Percentiles rank a stretch among this genome's conserved stretches.
Evolutionary conservation across 2,888 invertebrate genomes (phyloP).

Genomic region (Ischnus inquisitorius): DNA sequence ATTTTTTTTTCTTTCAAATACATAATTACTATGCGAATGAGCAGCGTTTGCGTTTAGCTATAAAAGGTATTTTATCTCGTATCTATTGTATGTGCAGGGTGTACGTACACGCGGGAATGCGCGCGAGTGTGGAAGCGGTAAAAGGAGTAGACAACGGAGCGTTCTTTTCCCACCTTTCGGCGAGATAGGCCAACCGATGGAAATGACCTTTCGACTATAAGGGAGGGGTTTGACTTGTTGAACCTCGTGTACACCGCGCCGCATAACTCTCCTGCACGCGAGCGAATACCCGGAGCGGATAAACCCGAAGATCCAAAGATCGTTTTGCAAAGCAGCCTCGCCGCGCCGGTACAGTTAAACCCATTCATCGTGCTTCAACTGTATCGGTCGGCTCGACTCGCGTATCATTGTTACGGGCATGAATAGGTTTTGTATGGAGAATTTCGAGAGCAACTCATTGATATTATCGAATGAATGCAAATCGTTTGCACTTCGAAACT

Average conservation of each 20-base stretch:
- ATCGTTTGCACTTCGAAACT: too few species aligned
- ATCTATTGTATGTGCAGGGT: slow-evolving; percentile 33
- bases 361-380: slow-evolving; percentile 30
- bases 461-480: too few species aligned
- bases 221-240: slow-evolving; percentile 67
- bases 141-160: slow-evolving; percentile 32
- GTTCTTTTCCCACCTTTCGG: slow-evolving; percentile 62
- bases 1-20: slow-evolving; percentile 3
- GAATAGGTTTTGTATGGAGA: too few species aligned
- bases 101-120: slow-evolving; percentile 12
- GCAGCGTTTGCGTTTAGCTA: slow-evolving; percentile 24
- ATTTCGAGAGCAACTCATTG: too few species aligned
- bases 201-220: slow-evolving; percentile 64
- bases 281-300: slow-evolving; percentile 14
- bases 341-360: background rate
- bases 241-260: slow-evolving; percentile 53
- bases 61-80: slow-evolving; percentile 58
- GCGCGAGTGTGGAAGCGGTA: slow-evolving; percentile 19
- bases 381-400: background rate
- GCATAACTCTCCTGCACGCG: slow-evolving; percentile 47
- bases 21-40: slow-evolving; percentile 41
- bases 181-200: slow-evolving; percentile 31
- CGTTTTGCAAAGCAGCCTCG: slow-evolving; percentile 18
- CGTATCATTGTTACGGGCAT: too few species aligned
- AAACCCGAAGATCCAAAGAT: slow-evolving; percentile 20